Conservation (phyloP, 2,888 invertebrate species). For the Aspidiotus destructor region DNA sequence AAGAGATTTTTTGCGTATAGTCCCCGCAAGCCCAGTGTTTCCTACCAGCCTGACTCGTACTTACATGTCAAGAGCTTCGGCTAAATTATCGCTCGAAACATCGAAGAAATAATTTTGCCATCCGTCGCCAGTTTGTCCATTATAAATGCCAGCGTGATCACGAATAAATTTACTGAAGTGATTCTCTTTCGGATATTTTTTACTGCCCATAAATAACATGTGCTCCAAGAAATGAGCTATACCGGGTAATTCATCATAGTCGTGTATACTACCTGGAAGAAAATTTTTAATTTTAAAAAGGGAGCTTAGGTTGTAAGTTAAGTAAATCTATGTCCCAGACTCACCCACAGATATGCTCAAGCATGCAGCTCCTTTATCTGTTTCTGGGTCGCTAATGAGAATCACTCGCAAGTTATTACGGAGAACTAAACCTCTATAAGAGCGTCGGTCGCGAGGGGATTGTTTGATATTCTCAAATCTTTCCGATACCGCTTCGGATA, state of each 20-base stretch:
- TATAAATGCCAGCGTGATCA: constrained; percentile 84
- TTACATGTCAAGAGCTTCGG: constrained; percentile 61
- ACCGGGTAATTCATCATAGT: constrained; percentile 81
- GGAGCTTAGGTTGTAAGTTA: neutral
- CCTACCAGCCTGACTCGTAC: no score
- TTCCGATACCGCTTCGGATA: neutral
- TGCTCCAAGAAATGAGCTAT: constrained; percentile 98
- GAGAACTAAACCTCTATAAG: constrained; percentile 75
- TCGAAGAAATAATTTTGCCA: constrained; percentile 93
- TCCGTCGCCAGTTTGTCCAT: constrained; percentile 83
- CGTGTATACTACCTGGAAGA: constrained; percentile 66
- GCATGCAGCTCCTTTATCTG: constrained; percentile 89
- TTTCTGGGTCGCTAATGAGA: constrained; percentile 78
- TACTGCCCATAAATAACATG: constrained; percentile 94
- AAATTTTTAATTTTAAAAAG: neutral
- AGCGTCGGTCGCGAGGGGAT: constrained; percentile 74
- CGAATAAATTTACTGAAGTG: constrained; percentile 81
- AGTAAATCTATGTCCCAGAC: constrained; percentile 38
- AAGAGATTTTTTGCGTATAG: no score
- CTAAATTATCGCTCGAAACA: constrained; percentile 70
- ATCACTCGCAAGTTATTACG: constrained; percentile 79
- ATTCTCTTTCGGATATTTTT: constrained; percentile 86
- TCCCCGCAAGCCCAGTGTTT: no score
- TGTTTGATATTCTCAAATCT: constrained; percentile 59
- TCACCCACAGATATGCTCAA: constrained; percentile 82